Base-by-base conservation (phyloP, 2,797 vertebrate genomes). In the Dendrocincla fuliginosa region DNA sequence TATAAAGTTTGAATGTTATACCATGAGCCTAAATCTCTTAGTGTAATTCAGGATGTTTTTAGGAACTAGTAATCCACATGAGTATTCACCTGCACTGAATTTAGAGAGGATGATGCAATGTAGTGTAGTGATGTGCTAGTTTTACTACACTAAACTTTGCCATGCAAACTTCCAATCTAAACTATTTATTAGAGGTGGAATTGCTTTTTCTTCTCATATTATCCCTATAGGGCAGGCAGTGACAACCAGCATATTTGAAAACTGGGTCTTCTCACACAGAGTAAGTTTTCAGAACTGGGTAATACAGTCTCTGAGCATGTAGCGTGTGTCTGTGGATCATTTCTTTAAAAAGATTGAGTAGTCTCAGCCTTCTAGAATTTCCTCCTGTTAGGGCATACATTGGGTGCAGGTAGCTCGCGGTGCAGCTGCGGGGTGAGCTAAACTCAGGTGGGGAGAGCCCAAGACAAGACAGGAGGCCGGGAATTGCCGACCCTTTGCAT, bases 391-490 rank as follows among this genome's bases (percentile, higher is more conserved):
- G 28, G 7, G 50, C 11, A 53, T 2, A 28, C 17, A 10, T 18
- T 39, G 3, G 9, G 59, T 20, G 52, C 28, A 3, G 33, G 11
- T 22, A 0, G 17, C 10, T 33, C 0, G 1, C 14, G 33, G 14
- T 25, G 69, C 69, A 20, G 37, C 63, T 9, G n/a, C 55, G 8
- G 22, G 11, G 14, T 4, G 2, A 68, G 39, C 39, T 15, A 18
- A 13, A 35, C 68, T 23, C 39, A 18, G 14, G 7, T 5, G 5
- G 5, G 4, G 33, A 8, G 20, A 11, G 41, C 39, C 33, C 6
- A 9, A 18, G 63, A 5, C 5, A 0, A 23, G 55, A 5, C 5
- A 0, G 24, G 47, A 10, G 33, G 32, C 44, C 5, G 0, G 0
- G 11, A 42, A 1, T 13, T 5, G 2, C 42, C 2, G 0, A 20